A percentile compares a stretch with the other conserved stretches of the same genome.
Evolutionary conservation across 2,888 invertebrate species (phyloP).

Genomic region (Julus scandinavius): DNA sequence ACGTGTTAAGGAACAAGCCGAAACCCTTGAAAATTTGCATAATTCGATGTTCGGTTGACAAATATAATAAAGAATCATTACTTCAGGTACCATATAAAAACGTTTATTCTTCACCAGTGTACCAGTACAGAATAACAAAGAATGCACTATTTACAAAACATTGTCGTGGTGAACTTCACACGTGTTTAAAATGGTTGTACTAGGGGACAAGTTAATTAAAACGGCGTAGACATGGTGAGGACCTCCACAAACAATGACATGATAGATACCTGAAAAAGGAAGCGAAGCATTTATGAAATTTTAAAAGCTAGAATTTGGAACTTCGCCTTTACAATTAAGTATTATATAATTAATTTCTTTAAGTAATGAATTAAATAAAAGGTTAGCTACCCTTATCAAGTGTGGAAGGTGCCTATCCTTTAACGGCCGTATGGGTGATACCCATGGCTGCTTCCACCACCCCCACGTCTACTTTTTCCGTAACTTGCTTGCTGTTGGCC

Average conservation of each 20-base stretch:
- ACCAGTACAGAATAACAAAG: conserved; percentile 53
- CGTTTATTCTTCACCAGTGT: conserved; percentile 51
- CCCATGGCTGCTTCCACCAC: conserved; percentile 57
- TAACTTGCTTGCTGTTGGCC: conserved; percentile 58
- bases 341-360: background rate
- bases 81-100: conserved; percentile 53
- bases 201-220: conserved; percentile 48
- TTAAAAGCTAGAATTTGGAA: background rate
- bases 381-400: conserved; percentile 43
- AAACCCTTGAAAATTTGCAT: conserved; percentile 77
- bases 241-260: conserved; percentile 47
- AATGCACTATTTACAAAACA: conserved; percentile 55
- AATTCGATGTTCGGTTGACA: conserved; percentile 82
- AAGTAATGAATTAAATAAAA: conserved; percentile 1
- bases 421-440: conserved; percentile 59
- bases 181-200: conserved; percentile 50
- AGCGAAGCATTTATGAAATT: background rate
- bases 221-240: conserved; percentile 49
- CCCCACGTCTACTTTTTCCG: conserved; percentile 58
- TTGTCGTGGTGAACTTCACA: conserved; percentile 47
- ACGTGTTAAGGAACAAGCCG: conserved; percentile 75
- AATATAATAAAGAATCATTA: conserved; percentile 63
- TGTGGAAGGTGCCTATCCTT: conserved; percentile 53
- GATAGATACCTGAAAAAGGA: conserved; percentile 49
- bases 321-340: background rate